Conservation (phyloP, 2,797 vertebrate genomes). For the Pseudochromis fuscus region DNA sequence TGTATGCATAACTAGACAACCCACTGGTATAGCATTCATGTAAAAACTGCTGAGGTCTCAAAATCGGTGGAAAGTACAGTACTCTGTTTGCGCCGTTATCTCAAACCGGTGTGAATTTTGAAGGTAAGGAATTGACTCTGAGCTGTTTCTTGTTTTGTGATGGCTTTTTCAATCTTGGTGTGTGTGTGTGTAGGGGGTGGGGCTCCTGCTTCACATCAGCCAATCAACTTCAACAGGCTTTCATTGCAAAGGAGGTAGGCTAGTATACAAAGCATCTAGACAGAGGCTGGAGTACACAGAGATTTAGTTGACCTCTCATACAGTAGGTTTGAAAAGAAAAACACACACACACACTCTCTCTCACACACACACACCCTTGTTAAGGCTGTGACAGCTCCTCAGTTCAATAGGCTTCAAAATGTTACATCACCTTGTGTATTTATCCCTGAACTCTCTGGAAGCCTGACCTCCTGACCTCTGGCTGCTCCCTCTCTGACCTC, state of each 20-base stretch:
- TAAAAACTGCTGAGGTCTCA: constrained; percentile 86
- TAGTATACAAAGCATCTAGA: constrained; percentile 59
- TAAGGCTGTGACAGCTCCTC: constrained; percentile 62
- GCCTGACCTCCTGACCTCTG: constrained; percentile 51
- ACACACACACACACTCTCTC: constrained; percentile 10
- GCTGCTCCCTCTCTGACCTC: constrained; percentile 8
- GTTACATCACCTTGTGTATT: constrained; percentile 48
- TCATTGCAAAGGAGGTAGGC: constrained; percentile 90
- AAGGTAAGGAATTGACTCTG: constrained; percentile 28
- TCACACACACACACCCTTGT: constrained; percentile 47
- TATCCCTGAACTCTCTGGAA: constrained; percentile 61
- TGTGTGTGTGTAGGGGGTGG: no score
- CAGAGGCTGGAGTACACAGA: constrained; percentile 42
- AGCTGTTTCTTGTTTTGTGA: no score
- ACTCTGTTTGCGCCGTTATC: constrained; percentile 45
- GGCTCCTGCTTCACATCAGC: constrained; percentile 30
- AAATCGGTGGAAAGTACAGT: constrained; percentile 81
- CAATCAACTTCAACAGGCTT: constrained; percentile 56
- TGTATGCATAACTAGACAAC: constrained; percentile 83
- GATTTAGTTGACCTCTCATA: constrained; percentile 39
- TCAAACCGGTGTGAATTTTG: constrained; percentile 35
- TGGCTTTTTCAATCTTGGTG: constrained; percentile 41
- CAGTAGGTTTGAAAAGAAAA: constrained; percentile 46
- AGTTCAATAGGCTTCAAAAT: constrained; percentile 40
- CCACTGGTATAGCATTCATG: constrained; percentile 85